phyloP scores from a whole-genome alignment of 2,888 invertebrate species.

The Chrysomela aeneicollis region DNA sequence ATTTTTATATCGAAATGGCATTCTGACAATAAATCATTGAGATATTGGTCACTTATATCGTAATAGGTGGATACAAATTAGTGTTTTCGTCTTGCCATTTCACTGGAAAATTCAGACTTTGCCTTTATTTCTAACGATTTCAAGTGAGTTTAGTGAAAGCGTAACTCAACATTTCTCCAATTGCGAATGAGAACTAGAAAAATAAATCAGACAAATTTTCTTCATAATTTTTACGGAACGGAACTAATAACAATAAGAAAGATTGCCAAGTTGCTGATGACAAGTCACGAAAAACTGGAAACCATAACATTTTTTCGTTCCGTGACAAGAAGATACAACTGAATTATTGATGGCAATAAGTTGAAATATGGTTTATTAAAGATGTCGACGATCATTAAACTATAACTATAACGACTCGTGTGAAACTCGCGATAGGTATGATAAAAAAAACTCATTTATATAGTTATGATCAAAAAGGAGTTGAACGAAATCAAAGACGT shows the following conservation, averaged over 20 bases:
- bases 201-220: slow-evolving; percentile 24
- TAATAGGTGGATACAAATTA: too few relatives aligned
- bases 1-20: too few relatives aligned
- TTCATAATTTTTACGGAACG: slow-evolving; percentile 20
- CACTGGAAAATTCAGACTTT: too few relatives aligned
- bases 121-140: too few relatives aligned
- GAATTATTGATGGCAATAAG: slow-evolving; percentile 16
- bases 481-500: slow-evolving; percentile 17
- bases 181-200: background rate
- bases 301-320: slow-evolving; percentile 26
- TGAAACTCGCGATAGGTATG: slow-evolving; percentile 37
- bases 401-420: slow-evolving; percentile 35
- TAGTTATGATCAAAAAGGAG: slow-evolving; percentile 21
- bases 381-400: slow-evolving; percentile 35
- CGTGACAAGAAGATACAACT: background rate
- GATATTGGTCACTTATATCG: too few relatives aligned
- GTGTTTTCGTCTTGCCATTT: too few relatives aligned
- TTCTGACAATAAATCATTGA: too few relatives aligned
- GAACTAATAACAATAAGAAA: slow-evolving; percentile 20
- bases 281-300: slow-evolving; percentile 25
- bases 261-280: slow-evolving; percentile 14
- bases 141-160: too few relatives aligned
- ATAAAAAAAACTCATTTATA: slow-evolving; percentile 25
- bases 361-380: slow-evolving; percentile 31
- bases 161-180: too few relatives aligned